Evolutionary conservation across 2,888 invertebrate genomes (phyloP).

Genomic region (Oscheius sp.): DNA sequence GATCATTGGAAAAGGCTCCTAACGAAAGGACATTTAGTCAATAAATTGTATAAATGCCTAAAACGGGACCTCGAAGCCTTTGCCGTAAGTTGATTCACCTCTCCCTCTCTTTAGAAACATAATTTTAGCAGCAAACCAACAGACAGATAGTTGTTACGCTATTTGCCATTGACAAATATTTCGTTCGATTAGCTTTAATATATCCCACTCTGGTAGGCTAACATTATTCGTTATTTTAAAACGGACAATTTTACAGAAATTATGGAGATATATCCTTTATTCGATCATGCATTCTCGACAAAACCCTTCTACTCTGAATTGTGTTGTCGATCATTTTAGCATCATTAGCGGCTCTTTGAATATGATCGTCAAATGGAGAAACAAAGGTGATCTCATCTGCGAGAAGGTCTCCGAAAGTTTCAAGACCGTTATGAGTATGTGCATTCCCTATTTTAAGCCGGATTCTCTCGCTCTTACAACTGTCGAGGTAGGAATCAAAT

Average conservation of each 20-base stretch:
- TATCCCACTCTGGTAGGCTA: conserved; percentile 6
- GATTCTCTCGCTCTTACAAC: neutral
- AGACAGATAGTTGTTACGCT: too few relatives aligned
- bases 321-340: neutral
- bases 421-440: neutral
- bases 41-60: neutral
- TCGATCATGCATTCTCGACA: neutral
- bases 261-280: neutral
- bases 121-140: neutral
- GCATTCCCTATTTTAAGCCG: neutral
- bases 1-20: conserved; percentile 5
- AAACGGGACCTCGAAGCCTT: neutral
- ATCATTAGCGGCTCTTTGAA: neutral
- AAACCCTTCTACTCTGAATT: neutral
- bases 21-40: neutral
- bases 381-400: neutral
- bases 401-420: neutral
- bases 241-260: neutral
- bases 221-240: neutral
- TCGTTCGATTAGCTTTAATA: neutral
- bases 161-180: too few relatives aligned
- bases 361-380: neutral
- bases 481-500: neutral
- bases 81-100: neutral
- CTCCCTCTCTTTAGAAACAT: too few relatives aligned